phyloP scores from a whole-genome alignment of 1,140 invertebrate species.

The Gerris buenoi region DNA sequence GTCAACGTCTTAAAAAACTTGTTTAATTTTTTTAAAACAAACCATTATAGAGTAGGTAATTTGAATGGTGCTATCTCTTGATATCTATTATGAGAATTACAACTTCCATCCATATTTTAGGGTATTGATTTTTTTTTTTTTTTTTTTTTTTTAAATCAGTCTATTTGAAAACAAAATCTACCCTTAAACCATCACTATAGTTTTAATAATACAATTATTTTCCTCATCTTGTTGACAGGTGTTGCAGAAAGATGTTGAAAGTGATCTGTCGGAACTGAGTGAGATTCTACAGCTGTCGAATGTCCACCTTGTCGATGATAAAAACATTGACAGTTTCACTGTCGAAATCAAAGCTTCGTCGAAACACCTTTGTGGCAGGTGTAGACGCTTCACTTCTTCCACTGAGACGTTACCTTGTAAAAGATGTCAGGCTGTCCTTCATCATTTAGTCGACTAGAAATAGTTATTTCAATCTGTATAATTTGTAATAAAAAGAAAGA shows the following conservation, averaged over 20 bases:
- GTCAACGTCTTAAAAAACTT: no score
- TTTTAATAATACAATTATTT: slow-evolving; percentile 5
- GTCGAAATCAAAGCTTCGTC: neutral
- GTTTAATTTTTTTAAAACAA: neutral
- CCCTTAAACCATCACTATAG: neutral
- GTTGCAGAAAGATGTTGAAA: slow-evolving; percentile 9
- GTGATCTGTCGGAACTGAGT: slow-evolving; percentile 14
- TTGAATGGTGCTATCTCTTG: neutral
- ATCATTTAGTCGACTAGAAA: no score
- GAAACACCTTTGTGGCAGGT: slow-evolving; percentile 3
- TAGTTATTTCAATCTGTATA: no score
- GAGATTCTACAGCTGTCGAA: slow-evolving; percentile 17
- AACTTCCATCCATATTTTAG: neutral
- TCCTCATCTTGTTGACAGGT: slow-evolving; percentile 7
- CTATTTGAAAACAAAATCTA: neutral
- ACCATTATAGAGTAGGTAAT: neutral
- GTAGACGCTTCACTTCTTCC: slow-evolving; percentile 5
- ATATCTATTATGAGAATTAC: neutral
- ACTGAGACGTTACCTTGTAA: neutral
- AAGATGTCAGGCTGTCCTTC: no score
- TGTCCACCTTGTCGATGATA: slow-evolving; percentile 6
- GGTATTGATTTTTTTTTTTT: neutral
- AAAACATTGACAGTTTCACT: neutral
- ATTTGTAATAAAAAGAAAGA: no score
- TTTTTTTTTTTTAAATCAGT: neutral